Evolutionary conservation across 2,113 vertebrate species (phyloP), one percentile per base, ranked within the genome.

Genomic region (Girardinichthys multiradiatus): DNA sequence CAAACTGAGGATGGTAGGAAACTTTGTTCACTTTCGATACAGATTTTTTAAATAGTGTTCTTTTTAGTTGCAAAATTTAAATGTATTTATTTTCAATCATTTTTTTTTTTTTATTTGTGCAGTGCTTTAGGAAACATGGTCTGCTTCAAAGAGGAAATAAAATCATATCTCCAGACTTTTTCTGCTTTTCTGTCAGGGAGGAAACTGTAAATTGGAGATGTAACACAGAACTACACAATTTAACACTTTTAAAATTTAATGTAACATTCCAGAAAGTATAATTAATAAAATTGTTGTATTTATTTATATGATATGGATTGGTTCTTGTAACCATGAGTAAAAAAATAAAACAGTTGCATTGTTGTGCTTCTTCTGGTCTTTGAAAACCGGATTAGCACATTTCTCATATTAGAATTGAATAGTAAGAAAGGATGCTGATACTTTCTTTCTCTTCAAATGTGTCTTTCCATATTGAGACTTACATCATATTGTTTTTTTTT

Each of bases 1-100:
- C 65, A 90, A 85, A 68, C 74, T 89, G 35, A 90, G 71, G 61
- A 92, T 91, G 94, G 94, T 94, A 94, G 92, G 93, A 85, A 4
- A 35, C 6, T 58, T 72, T 35, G 27, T 48, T 11, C 24, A 1
- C 19, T 64, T 11, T 17, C 72, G 21, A 59, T 61, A 64, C 0
- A 1, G 11, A n/a, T 4, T 70, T 13, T 2, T 14, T 63, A 0
- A 8, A 76, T 54, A 3, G 19, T 57, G 0, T 57, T 28, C 2
- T 24, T 10, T 51, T 29, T 37, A 42, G 28, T 31, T 58, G 2
- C 28, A 37, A 2, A 35, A 19, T 65, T 0, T 54, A 30, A 30
- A 30, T n/a, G 27, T 13, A 14, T 13, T 9, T 26, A 14, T 14
- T 42, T 42, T 42, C 13, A 42, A 42, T 12, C 13, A 12, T 17